Base-by-base conservation (phyloP, 2,113 vertebrate genomes). In the Nyctereutes procyonoides region DNA sequence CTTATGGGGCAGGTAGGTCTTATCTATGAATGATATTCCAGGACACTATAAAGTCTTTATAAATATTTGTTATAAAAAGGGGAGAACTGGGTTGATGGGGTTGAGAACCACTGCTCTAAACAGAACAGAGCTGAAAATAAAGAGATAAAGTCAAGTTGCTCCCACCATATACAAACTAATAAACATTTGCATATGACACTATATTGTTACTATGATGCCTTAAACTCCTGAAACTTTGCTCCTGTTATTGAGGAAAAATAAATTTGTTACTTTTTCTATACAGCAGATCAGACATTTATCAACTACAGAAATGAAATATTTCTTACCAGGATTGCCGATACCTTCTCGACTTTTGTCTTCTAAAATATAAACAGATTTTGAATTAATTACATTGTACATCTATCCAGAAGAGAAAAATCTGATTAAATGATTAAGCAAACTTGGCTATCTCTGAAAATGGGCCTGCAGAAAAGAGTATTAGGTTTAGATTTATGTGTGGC, bases 361-460 rank as follows among this genome's bases (percentile, higher is more conserved):
- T 98, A 97, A 95, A 97, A 97, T 90, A 92, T 12, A 97, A 97
- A 97, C 32, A 97, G 32, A 95, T 60, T 85, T 81, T 82, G 38
- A 84, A 73, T 97, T 97, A 98, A 43, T 58, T 94, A 62, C 35
- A 90, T n/a, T 97, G n/a, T 89, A 83, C 4, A 83, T 56, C 43
- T 95, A 43, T 77, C 11, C 6, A 62, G 62, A 96, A 79, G 24
- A 76, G 32, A 96, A 71, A 96, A 90, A 65, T 55, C 20, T 95
- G 58, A 80, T 58, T 95, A 76, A 76, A 82, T 80, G 35, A 85
- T 88, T 73, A 92, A 74, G 58, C 48, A 80, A 58, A 74, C 24
- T 28, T 51, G 24, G 5, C 51, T 80, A 69, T 62, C 77, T 85
- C 81, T 80, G 35, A 17, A 69, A 90, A 13, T 48, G 56, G 63